Percentiles rank a stretch among this genome's conserved stretches.
These are phyloP conservation scores for Dysdera silvatica DNA, from an alignment of 1,140 invertebrate species.

Conservation along the genomic window DNA sequence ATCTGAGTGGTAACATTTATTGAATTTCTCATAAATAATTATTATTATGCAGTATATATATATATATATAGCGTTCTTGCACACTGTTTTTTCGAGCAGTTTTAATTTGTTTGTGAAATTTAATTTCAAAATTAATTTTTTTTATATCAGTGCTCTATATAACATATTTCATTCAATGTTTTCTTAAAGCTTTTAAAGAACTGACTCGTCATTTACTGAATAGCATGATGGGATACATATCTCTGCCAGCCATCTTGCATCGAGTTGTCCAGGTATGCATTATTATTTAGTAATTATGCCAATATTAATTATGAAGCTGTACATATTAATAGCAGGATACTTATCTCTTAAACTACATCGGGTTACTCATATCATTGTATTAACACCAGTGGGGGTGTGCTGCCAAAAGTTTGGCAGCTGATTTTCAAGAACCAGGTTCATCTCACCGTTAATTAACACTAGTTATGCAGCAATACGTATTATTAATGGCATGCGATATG, in stretches of 20 bases:
- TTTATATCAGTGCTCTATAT: background rate
- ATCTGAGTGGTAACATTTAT: conserved; percentile 37
- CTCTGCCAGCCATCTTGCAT: conserved; percentile 51
- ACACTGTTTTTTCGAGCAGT: background rate
- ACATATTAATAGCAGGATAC: background rate
- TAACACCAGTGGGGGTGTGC: too few relatives aligned
- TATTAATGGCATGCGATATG: too few relatives aligned
- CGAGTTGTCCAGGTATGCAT: conserved; percentile 45
- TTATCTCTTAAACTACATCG: too few relatives aligned
- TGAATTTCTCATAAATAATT: too few relatives aligned
- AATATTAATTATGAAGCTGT: background rate
- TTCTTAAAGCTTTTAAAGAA: conserved; percentile 38
- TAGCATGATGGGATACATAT: conserved; percentile 54
- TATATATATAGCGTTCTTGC: background rate
- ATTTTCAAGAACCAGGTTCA: too few relatives aligned
- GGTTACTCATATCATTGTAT: too few relatives aligned
- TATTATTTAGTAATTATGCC: background rate
- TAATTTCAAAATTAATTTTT: background rate
- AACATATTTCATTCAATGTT: background rate
- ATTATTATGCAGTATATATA: too few relatives aligned
- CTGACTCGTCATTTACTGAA: conserved; percentile 51
- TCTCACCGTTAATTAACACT: too few relatives aligned
- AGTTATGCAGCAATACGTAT: too few relatives aligned
- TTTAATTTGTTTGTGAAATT: background rate
- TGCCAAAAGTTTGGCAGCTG: too few relatives aligned